Evolutionary conservation across 2,888 invertebrate species (phyloP).

Genomic region (Nysson spinosus): DNA sequence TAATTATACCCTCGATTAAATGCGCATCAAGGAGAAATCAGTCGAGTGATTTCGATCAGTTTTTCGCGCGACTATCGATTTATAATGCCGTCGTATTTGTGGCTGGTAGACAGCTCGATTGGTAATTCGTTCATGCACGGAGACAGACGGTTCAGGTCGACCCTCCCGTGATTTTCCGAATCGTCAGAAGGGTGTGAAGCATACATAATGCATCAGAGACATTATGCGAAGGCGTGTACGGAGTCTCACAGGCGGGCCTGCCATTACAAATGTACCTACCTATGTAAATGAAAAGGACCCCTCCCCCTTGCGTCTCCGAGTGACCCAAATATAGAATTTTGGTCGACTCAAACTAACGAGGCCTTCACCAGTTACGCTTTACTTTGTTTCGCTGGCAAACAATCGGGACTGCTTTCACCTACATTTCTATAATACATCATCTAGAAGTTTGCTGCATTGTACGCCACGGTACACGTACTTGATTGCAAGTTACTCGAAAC

Average conservation of each 20-base stretch:
- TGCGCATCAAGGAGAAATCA: too few relatives aligned
- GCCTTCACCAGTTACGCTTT: not conserved
- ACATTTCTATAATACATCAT: not conserved
- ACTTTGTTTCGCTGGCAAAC: slow-evolving; percentile 9
- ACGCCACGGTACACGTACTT: too few relatives aligned
- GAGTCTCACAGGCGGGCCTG: slow-evolving; percentile 41
- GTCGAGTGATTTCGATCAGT: slow-evolving; percentile 16
- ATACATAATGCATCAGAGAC: slow-evolving; percentile 65
- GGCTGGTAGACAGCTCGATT: slow-evolving; percentile 32
- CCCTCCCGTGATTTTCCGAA: slow-evolving; percentile 63
- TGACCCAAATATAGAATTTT: slow-evolving; percentile 65
- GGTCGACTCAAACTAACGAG: slow-evolving; percentile 31
- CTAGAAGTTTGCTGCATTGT: too few relatives aligned
- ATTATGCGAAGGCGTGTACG: slow-evolving; percentile 66
- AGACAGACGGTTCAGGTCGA: slow-evolving; percentile 35
- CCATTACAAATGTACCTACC: slow-evolving; percentile 64
- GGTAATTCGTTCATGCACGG: slow-evolving; percentile 44
- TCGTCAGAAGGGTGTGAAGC: slow-evolving; percentile 65
- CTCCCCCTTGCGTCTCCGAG: slow-evolving; percentile 1
- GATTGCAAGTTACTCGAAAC: too few relatives aligned
- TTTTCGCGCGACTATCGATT: slow-evolving; percentile 42
- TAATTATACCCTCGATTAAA: too few relatives aligned
- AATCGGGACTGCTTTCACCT: slow-evolving; percentile 10
- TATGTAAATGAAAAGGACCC: slow-evolving; percentile 55
- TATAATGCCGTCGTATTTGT: slow-evolving; percentile 29